Evolutionary conservation across 30 jellyfish, hydroid and myxozoan genomes (phyloP), one percentile per base, ranked within the genome.

Genomic region (Turritopsis dohrnii): DNA sequence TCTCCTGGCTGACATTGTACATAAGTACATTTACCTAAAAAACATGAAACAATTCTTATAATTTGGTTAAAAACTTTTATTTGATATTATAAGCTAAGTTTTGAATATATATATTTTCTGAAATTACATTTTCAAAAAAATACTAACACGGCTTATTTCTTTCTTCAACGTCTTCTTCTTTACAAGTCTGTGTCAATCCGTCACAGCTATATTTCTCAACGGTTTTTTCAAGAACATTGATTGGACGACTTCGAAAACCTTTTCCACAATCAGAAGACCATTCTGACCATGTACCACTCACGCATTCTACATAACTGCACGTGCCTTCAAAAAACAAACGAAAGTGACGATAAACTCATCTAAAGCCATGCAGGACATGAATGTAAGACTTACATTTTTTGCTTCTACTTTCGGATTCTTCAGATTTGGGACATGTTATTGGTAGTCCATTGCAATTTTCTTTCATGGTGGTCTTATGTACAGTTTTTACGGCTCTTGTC

Each of bases 201-300:
- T 74, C 65, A 52, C 77, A 69, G 19, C 77, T 74, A 13, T 74
- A 24, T 24, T 22, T 26, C 24, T 74, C 83, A 74, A 74, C 83
- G 24, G 65, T 24, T n/a, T 52, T 74, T 17, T 21, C 28, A 7
- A 53, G 54, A 0, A 86, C 69, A 16, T 81, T 79, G 83, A 82
- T 26, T 24, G 83, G 72, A 29, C 96, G 81, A 7, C 72, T 29
- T 54, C 96, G 69, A 18, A 69, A 66, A 4, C 89, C 96, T 41
- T 54, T 71, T 19, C 83, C 83, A 74, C 83, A 74, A 7, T 74
- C 65, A 20, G 53, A 21, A 8, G 53, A 26, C 83, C 83, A 74
- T 29, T 26, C 65, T 0, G 83, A 74, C 83, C 83, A 74, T 16
- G 53, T 74, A 23, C 27, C 83, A n/a, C 18, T 41, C 16, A 74